phyloP scores from a whole-genome alignment of 1,140 invertebrate species.

The Battus philenor region DNA sequence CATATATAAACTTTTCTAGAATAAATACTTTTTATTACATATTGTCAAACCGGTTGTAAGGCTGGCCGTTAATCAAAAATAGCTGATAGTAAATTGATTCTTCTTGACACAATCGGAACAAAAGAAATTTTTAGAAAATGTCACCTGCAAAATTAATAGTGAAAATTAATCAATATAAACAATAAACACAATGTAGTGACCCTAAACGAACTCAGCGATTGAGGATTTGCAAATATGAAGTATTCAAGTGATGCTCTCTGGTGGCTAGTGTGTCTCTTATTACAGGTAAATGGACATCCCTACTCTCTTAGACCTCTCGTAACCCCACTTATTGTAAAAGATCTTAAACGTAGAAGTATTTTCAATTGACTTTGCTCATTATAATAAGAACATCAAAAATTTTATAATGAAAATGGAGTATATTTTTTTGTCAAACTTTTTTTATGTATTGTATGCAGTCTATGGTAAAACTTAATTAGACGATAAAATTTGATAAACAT shows the following conservation, averaged over 20 bases:
- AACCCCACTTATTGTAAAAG: too few species aligned
- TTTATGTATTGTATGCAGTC: neutral
- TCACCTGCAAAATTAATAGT: slow-evolving; percentile 38
- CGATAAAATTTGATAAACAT: too few species aligned
- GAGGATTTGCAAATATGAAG: slow-evolving; percentile 40
- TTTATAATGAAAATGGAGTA: neutral
- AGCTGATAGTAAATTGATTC: slow-evolving; percentile 7
- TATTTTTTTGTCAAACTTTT: neutral
- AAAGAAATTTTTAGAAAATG: slow-evolving; percentile 43
- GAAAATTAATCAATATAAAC: slow-evolving; percentile 26
- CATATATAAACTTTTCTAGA: too few species aligned
- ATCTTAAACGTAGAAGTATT: too few species aligned
- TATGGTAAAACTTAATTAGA: neutral
- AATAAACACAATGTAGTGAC: slow-evolving; percentile 31
- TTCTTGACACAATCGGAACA: slow-evolving; percentile 29
- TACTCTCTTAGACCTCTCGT: neutral
- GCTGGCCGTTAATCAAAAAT: slow-evolving; percentile 5
- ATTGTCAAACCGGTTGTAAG: neutral
- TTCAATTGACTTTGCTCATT: neutral
- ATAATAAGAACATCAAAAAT: neutral
- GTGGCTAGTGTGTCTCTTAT: slow-evolving; percentile 41
- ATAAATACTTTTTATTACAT: too few species aligned
- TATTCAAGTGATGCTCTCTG: slow-evolving; percentile 31
- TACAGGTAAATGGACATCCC: slow-evolving; percentile 35
- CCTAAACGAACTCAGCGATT: slow-evolving; percentile 14